A percentile compares a stretch with the other conserved stretches of the same genome.
Conservation (phyloP, 2,888 invertebrate species). For the Rotaria magnacalcarata region DNA sequence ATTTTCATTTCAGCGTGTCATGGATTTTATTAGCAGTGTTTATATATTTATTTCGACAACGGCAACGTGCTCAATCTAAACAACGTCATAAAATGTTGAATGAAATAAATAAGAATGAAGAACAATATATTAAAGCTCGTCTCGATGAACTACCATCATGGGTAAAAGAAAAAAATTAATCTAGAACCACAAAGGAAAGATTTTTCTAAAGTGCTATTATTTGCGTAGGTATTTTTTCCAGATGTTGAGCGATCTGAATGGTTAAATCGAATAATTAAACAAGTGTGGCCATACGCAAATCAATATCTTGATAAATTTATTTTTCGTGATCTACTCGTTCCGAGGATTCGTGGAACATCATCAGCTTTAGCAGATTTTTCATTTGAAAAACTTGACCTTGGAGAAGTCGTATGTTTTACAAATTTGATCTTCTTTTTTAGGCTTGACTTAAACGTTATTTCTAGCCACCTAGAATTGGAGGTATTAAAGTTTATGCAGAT, state of each 20-base stretch:
- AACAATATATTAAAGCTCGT: slow-evolving; percentile 40
- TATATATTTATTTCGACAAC: slow-evolving; percentile 41
- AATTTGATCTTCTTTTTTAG: background rate
- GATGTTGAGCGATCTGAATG: slow-evolving; percentile 46
- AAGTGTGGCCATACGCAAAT: slow-evolving; percentile 42
- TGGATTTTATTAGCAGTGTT: slow-evolving; percentile 44
- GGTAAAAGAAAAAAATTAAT: background rate
- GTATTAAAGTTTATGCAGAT: slow-evolving; percentile 44
- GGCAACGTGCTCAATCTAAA: background rate
- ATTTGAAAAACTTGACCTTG: slow-evolving; percentile 43
- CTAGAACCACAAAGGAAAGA: background rate
- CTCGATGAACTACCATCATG: slow-evolving; percentile 44
- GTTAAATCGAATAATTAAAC: slow-evolving; percentile 44
- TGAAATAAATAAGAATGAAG: slow-evolving; percentile 40
- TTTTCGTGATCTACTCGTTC: slow-evolving; percentile 35
- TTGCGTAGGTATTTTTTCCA: slow-evolving; percentile 42
- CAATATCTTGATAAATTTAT: slow-evolving; percentile 2
- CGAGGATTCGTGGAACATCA: slow-evolving; percentile 38
- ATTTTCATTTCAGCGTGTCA: slow-evolving; percentile 44
- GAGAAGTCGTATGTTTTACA: slow-evolving; percentile 39
- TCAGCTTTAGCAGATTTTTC: slow-evolving; percentile 25
- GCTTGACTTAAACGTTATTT: background rate
- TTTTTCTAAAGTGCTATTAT: too few relatives aligned
- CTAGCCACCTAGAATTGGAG: slow-evolving; percentile 44
- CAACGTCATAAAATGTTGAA: slow-evolving; percentile 34